These are phyloP conservation scores for Holcopasites calliopsidis DNA, from an alignment of 1,140 invertebrate genomes.

Conservation along the genomic window DNA sequence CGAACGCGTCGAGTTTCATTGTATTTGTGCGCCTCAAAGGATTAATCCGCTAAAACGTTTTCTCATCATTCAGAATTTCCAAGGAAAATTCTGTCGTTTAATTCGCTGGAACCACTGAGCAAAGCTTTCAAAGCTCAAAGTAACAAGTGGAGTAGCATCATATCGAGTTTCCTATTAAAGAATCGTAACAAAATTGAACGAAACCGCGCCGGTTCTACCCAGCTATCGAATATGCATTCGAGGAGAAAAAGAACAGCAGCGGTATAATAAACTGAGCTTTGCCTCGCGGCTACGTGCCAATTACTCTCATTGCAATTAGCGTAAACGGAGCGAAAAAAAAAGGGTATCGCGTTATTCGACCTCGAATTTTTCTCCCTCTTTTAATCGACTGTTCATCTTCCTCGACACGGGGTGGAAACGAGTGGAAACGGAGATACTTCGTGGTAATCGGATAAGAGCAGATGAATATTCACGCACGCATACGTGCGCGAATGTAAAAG, in stretches of 20 bases:
- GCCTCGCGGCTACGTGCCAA: too few species aligned
- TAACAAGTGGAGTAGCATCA: neutral
- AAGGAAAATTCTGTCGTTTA: neutral
- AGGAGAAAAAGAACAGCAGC: neutral
- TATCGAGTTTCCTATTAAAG: neutral
- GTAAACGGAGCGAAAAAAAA: neutral
- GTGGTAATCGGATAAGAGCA: constrained; percentile 37
- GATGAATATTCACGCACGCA: constrained; percentile 42
- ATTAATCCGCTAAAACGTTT: too few species aligned
- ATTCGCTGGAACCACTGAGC: neutral
- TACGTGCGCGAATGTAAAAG: constrained; percentile 18
- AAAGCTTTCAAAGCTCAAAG: too few species aligned
- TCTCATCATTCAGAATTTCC: too few species aligned
- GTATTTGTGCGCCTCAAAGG: too few species aligned
- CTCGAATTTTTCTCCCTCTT: neutral
- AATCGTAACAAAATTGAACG: neutral
- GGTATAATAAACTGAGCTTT: neutral
- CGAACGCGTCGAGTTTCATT: too few species aligned
- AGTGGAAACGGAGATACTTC: constrained; percentile 35
- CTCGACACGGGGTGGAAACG: constrained; percentile 18
- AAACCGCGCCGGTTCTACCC: neutral
- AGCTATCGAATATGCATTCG: too few species aligned
- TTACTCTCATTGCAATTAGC: constrained; percentile 6
- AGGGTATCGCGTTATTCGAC: neutral
- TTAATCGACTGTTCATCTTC: neutral